A percentile compares a stretch with the other conserved stretches of the same genome.
Conservation (phyloP, 2,113 vertebrate genomes). For the Rhabdomys dilectus region DNA sequence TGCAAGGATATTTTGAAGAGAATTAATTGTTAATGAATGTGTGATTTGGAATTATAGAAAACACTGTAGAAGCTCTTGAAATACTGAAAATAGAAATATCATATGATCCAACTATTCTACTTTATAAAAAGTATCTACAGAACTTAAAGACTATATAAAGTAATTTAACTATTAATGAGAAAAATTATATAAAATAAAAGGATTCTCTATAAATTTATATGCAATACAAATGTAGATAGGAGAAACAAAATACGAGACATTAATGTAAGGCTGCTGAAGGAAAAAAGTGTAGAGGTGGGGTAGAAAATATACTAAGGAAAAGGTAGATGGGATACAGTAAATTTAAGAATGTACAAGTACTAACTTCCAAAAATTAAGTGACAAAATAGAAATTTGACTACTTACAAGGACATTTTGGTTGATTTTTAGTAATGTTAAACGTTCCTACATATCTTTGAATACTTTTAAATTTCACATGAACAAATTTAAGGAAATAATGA, state of each 20-base stretch:
- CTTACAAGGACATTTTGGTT: neutral
- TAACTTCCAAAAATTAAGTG: constrained; percentile 17
- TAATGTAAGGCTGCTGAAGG: neutral
- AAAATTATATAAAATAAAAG: neutral
- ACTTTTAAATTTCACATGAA: constrained; percentile 25
- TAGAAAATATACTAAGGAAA: neutral
- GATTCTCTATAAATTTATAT: neutral
- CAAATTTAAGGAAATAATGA: neutral
- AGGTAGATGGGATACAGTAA: neutral
- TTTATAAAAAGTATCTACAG: neutral
- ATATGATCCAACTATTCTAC: neutral
- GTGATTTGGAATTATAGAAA: neutral
- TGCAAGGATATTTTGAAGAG: neutral
- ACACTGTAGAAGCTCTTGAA: neutral
- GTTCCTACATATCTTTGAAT: neutral
- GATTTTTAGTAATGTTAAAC: neutral
- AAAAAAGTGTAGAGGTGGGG: neutral
- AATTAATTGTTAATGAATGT: neutral
- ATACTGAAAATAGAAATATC: neutral
- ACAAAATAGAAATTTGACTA: neutral
- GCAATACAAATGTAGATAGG: neutral
- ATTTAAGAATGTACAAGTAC: neutral
- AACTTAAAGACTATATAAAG: neutral
- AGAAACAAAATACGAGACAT: neutral
- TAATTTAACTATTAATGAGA: constrained; percentile 29